Conservation (phyloP, 2,888 invertebrate genomes). For the Pyrocoelia pectoralis region DNA sequence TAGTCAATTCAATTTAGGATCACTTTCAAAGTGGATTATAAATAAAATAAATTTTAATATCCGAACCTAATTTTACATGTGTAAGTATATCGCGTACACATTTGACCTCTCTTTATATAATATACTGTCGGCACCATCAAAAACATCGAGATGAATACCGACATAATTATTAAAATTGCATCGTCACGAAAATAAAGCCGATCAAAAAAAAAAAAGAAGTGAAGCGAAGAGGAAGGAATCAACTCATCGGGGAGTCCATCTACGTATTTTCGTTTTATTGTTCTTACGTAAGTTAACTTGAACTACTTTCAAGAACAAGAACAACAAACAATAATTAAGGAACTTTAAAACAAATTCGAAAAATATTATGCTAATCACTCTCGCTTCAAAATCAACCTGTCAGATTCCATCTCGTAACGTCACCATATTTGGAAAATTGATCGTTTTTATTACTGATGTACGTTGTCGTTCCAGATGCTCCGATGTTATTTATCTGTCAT, state of each 20-base stretch:
- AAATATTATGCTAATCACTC: constrained; percentile 23
- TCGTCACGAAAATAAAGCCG: background rate
- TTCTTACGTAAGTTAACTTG: no score
- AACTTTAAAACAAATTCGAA: background rate
- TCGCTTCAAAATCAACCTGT: no score
- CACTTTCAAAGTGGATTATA: no score
- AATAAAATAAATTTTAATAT: constrained; percentile 1
- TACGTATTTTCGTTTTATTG: no score
- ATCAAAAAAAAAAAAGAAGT: no score
- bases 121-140: background rate
- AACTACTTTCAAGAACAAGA: no score
- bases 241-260: background rate
- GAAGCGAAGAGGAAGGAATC: no score
- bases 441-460: constrained; percentile 24
- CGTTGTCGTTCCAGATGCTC: constrained; percentile 23
- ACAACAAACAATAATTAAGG: no score
- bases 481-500: constrained; percentile 18
- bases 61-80: background rate
- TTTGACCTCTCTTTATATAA: background rate
- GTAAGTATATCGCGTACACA: background rate
- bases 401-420: constrained; percentile 10
- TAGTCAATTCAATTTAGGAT: no score
- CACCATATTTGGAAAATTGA: constrained; percentile 27
- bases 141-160: background rate
- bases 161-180: constrained; percentile 3